Conservation (phyloP, 2,797 vertebrate species). For the Morelia viridis region DNA sequence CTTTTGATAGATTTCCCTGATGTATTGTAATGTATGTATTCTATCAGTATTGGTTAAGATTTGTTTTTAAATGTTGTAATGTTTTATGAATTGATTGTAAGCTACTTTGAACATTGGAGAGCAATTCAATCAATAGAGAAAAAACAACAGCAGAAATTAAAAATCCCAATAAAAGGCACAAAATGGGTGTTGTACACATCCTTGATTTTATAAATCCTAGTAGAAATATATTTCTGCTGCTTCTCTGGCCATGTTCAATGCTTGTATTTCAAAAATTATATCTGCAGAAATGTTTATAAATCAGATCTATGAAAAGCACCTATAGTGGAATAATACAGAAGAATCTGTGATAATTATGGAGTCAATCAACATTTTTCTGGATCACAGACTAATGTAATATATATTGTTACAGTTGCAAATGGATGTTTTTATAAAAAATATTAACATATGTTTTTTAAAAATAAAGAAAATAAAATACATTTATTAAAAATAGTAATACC, state of each 20-base stretch:
- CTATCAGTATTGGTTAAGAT: neutral
- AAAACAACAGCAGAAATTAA: neutral
- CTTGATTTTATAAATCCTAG: neutral
- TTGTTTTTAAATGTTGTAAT: neutral
- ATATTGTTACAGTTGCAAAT: neutral
- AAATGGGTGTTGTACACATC: neutral
- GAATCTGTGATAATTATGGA: neutral
- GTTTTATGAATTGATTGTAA: neutral
- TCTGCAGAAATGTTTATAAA: constrained; percentile 8
- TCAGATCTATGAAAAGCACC: neutral
- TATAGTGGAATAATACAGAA: neutral
- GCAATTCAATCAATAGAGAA: neutral
- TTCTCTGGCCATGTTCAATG: neutral
- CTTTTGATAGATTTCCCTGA: neutral
- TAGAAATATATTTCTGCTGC: constrained; percentile 8
- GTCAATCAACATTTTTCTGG: constrained; percentile 36
- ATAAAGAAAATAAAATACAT: constrained; percentile 65
- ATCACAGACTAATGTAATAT: constrained; percentile 1
- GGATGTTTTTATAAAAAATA: constrained; percentile 26
- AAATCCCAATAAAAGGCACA: neutral
- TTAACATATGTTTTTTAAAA: neutral
- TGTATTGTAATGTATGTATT: neutral
- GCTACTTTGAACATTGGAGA: neutral
- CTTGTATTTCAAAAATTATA: neutral
- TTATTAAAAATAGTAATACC: constrained; percentile 81